These are phyloP conservation scores for Phytoseiulus persimilis DNA, from an alignment of 2,888 invertebrate genomes.

Conservation along the genomic window DNA sequence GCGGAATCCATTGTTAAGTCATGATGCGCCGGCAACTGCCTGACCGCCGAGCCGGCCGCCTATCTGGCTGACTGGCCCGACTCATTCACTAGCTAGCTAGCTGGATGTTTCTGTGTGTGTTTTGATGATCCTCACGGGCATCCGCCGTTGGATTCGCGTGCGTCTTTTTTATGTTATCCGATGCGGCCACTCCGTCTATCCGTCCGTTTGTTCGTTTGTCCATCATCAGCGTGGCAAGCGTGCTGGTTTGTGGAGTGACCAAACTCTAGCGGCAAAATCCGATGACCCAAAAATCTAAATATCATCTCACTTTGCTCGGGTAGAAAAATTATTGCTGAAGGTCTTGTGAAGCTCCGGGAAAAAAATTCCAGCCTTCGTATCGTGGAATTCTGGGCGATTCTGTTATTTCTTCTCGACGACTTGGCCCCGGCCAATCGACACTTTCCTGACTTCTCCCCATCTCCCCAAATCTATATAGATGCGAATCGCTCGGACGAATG, in stretches of 20 bases:
- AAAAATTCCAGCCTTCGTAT: background rate
- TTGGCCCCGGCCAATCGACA: background rate
- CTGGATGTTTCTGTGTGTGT: no score
- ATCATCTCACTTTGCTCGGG: background rate
- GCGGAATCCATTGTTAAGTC: background rate
- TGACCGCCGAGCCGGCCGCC: background rate
- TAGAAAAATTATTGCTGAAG: background rate
- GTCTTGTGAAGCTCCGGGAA: background rate
- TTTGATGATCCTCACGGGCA: no score
- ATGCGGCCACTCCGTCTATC: background rate
- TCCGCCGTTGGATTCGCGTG: background rate
- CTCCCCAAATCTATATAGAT: background rate
- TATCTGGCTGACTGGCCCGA: no score
- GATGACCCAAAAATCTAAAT: background rate
- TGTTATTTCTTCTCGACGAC: background rate
- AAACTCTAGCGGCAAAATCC: background rate
- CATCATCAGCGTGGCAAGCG: background rate
- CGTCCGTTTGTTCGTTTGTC: background rate
- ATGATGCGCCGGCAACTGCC: background rate
- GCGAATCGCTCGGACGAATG: background rate
- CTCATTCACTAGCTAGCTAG: no score
- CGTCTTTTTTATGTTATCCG: background rate
- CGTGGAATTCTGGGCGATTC: background rate
- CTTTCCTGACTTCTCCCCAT: background rate
- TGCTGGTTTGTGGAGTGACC: background rate